Percentiles rank a stretch among this genome's conserved stretches.
Conservation (phyloP, 2,888 invertebrate genomes). For the Lacanobia oleracea region DNA sequence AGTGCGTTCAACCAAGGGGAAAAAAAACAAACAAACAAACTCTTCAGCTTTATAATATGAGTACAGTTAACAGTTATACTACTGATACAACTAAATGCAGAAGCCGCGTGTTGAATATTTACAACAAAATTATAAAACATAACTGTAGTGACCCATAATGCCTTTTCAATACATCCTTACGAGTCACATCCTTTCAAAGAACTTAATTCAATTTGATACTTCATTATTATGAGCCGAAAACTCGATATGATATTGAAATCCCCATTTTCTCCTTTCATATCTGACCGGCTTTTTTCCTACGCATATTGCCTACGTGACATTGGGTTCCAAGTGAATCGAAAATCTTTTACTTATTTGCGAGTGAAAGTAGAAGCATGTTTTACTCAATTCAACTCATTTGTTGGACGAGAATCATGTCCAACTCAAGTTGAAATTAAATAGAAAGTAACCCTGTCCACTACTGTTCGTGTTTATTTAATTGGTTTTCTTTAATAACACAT, state of each 20-base stretch:
- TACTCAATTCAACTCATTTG: slow-evolving; percentile 60
- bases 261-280: slow-evolving; percentile 17
- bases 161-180: slow-evolving; percentile 9
- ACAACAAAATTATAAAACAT: slow-evolving; percentile 9
- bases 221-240: slow-evolving; percentile 16
- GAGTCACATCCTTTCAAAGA: slow-evolving; percentile 3
- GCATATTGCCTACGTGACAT: slow-evolving; percentile 62
- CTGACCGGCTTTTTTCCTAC: slow-evolving; percentile 44
- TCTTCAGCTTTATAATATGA: too few species aligned
- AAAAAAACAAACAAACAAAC: too few species aligned
- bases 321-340: slow-evolving; percentile 51
- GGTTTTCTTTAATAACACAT: slow-evolving; percentile 68
- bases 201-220: slow-evolving; percentile 36
- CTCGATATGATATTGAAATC: slow-evolving; percentile 41
- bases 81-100: background rate
- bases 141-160: background rate
- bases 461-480: slow-evolving; percentile 66
- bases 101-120: slow-evolving; percentile 18
- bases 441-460: slow-evolving; percentile 65
- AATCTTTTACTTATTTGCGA: slow-evolving; percentile 61
- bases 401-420: slow-evolving; percentile 39
- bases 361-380: slow-evolving; percentile 64
- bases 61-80: slow-evolving; percentile 1
- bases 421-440: slow-evolving; percentile 63
- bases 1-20: too few species aligned